These are phyloP conservation scores for Megastigmus dorsalis DNA, from an alignment of 2,888 invertebrate genomes.

Conservation along the genomic window DNA sequence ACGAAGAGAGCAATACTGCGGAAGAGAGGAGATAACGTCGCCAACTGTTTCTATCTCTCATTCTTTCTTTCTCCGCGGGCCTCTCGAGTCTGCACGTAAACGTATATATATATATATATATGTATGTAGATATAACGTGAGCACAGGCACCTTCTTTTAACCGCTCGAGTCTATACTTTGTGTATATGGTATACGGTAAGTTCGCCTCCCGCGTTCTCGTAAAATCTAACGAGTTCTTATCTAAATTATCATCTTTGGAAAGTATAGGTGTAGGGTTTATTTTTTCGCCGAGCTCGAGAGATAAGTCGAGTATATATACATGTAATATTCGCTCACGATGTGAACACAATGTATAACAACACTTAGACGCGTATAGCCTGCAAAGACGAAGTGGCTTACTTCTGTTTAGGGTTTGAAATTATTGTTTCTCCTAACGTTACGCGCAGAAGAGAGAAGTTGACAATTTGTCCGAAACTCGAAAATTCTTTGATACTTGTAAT, in stretches of 20 bases:
- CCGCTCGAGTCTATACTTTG: neutral
- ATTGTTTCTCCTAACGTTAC: too few species aligned
- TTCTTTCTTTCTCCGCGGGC: too few species aligned
- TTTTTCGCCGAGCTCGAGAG: too few species aligned
- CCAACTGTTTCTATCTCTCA: conserved; percentile 13
- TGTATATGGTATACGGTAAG: too few species aligned
- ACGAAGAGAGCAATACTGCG: neutral
- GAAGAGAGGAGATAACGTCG: conserved; percentile 16
- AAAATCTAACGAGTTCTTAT: conserved; percentile 45
- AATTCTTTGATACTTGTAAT: too few species aligned
- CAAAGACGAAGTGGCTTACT: too few species aligned
- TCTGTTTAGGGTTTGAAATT: too few species aligned
- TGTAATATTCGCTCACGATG: neutral
- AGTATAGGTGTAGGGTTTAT: conserved; percentile 19
- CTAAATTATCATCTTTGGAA: conserved; percentile 48
- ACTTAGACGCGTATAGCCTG: neutral
- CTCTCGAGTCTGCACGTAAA: neutral
- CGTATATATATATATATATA: neutral
- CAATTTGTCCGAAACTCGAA: too few species aligned
- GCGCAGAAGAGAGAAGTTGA: too few species aligned
- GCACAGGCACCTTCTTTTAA: conserved; percentile 7
- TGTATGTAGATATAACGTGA: neutral
- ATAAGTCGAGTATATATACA: conserved; percentile 6
- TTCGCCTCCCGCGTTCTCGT: conserved; percentile 14
- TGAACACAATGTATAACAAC: too few species aligned